Evolutionary conservation across 2,888 invertebrate species (phyloP), one percentile per base, ranked within the genome.

Genomic region (Cataglyphis rosenhaueri): DNA sequence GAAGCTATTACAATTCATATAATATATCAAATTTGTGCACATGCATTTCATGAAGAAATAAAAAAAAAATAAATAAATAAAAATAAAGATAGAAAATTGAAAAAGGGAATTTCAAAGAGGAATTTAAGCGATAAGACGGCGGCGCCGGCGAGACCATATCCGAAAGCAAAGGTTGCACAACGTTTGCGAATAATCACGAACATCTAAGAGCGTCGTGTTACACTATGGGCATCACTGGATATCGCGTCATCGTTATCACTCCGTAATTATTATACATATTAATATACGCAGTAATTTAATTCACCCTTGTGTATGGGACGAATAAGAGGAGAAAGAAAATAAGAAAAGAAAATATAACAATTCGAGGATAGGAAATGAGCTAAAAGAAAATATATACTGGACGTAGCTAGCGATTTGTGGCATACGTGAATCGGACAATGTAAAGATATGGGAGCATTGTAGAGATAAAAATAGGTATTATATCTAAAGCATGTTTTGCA

Each of bases 61-160:
- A 70, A 41, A 78, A 52, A 12, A 41, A 73, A 78, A 38, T 5
- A 41, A 71, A 38, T 21, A 68, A 48, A 18, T 25, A 25, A 25
- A 25, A 52, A 71, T 10, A 21, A 18, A 38, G 35, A 35, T 35
- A 18, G 64, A 32, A 21, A 18, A 48, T 48, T 48, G 8, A 25
- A 38, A 61, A 57, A 57, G 29, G 12, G 35, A 52, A 29, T 29
- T 41, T 41, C 41, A 64, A 29, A 65, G 52, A 38, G 21, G 29
- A 76, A 66, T 55, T 52, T 25, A n/a, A 10, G 25, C 68, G 68
- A 78, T 41, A 78, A 76, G 38, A 10, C 9, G n/a, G 10, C 41
- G 3, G 10, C 10, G 18, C 18, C 41, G 29, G 15, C 44, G n/a
- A 15, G 2, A 59, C 41, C 55, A 0, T 41, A 57, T 18, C n/a